Evolutionary conservation across 1,140 invertebrate species (phyloP), one percentile per base, ranked within the genome.

Genomic region (Euura saliciscinereae): DNA sequence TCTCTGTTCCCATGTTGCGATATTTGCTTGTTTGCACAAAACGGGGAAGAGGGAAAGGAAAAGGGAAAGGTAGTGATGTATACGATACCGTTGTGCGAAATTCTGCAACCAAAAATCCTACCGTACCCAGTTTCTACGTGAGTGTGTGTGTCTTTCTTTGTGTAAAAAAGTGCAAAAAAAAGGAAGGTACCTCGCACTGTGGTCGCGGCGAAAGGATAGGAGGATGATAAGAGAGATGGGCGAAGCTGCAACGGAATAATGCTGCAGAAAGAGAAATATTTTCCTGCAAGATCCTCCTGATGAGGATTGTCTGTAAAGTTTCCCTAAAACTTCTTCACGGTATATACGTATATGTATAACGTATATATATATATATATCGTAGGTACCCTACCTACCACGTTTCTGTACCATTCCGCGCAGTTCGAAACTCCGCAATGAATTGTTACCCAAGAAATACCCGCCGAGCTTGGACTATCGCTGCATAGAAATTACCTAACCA

Each of bases 301-400:
- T 67, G 66, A 67, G 66, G 8, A 67, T 67, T 67, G 66, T 67
- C 66, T 67, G 66, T 67, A 67, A 67, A 67, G 66, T 67, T 67
- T 67, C 66, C 4, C 8, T 42, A 28, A 67, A 67, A 28, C 42
- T 67, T 67, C 42, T 42, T 2, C 28, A 11, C 1, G 42, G 11
- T 8, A 8, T 10, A 28, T 44, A 67, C 5, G 66, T 67, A 8
- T 67, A 67, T 42, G 51, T n/a, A 59, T 8, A 59, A 28, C 28
- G 28, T 28, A 28, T 28, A 28, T 28, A 28, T n/a, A n/a, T n/a
- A n/a, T n/a, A n/a, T n/a, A n/a, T n/a, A n/a, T n/a, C n/a, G 28
- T 28, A 28, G 28, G 28, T 28, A 28, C 28, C 28, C 28, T 28
- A 28, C 28, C 28, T 28, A 28, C 28, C 28, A 28, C 28, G 28